Evolutionary conservation across 30 jellyfish, hydroid and myxozoan genomes (phyloP).

Genomic region (Aurelia aurita): DNA sequence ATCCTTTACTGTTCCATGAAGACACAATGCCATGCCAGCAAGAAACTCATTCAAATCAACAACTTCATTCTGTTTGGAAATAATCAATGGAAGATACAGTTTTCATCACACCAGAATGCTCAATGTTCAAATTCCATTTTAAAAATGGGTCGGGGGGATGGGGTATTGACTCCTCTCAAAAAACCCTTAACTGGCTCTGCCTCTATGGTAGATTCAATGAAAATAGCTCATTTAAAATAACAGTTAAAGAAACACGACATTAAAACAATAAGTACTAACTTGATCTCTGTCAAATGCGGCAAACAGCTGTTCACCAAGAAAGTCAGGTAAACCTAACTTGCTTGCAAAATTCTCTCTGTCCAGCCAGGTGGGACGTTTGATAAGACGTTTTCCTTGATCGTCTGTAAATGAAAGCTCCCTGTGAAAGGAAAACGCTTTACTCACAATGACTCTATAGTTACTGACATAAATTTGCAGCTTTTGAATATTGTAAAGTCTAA

Average conservation of each 20-base stretch:
- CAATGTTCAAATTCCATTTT: too few relatives aligned
- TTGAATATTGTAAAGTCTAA: too few relatives aligned
- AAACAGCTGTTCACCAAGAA: conserved; percentile 84
- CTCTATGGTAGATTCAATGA: too few relatives aligned
- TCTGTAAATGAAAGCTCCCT: conserved; percentile 76
- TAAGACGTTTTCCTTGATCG: conserved; percentile 69
- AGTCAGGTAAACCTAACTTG: conserved; percentile 78
- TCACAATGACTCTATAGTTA: too few relatives aligned
- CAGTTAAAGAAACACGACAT: too few relatives aligned
- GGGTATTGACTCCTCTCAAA: too few relatives aligned
- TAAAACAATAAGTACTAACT: conserved; percentile 12
- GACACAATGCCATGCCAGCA: conserved; percentile 89
- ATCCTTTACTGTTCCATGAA: conserved; percentile 85
- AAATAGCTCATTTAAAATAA: too few relatives aligned
- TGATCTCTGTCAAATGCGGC: conserved; percentile 87
- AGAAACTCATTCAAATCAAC: conserved; percentile 84
- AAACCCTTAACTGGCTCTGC: too few relatives aligned
- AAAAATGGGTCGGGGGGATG: too few relatives aligned
- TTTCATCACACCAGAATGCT: background rate
- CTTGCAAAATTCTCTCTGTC: conserved; percentile 85
- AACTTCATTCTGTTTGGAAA: conserved; percentile 69
- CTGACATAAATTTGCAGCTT: too few relatives aligned
- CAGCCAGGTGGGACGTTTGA: conserved; percentile 89
- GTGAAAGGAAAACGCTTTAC: background rate
- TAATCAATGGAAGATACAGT: background rate